Conservation (phyloP, 2,113 vertebrate genomes). For the Delphinapterus leucas region DNA sequence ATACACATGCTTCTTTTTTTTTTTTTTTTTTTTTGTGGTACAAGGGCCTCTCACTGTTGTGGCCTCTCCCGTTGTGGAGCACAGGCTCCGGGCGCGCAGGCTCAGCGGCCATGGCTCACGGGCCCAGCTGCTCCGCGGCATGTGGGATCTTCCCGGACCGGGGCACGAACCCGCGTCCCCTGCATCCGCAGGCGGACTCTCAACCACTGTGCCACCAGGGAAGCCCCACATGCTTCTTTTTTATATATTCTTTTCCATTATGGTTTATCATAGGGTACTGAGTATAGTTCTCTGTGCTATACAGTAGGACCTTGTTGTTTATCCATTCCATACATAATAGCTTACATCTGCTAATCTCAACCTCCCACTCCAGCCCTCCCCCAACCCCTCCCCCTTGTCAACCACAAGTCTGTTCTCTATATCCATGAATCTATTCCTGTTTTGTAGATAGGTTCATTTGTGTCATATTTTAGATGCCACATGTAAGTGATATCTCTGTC, state of each 20-base stretch:
- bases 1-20: neutral
- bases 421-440: neutral
- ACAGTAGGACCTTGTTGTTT: no score
- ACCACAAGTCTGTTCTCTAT: neutral
- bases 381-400: neutral
- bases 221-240: no score
- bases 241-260: neutral
- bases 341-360: neutral
- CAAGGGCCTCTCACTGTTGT: no score
- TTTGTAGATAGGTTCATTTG: neutral
- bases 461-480: neutral
- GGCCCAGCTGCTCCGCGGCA: no score
- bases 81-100: no score
- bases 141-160: no score
- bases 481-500: neutral
- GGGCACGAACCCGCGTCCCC: no score
- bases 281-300: neutral
- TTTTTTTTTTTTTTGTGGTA: no score
- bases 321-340: neutral
- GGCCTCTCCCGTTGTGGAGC: no score
- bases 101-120: no score
- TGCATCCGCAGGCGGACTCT: no score
- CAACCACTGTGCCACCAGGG: no score
- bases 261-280: neutral
- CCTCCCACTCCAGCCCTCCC: neutral